A percentile compares a stretch with the other conserved stretches of the same genome.
Evolutionary conservation across 2,888 invertebrate species (phyloP).

Genomic region (Linnaemya vulpina): DNA sequence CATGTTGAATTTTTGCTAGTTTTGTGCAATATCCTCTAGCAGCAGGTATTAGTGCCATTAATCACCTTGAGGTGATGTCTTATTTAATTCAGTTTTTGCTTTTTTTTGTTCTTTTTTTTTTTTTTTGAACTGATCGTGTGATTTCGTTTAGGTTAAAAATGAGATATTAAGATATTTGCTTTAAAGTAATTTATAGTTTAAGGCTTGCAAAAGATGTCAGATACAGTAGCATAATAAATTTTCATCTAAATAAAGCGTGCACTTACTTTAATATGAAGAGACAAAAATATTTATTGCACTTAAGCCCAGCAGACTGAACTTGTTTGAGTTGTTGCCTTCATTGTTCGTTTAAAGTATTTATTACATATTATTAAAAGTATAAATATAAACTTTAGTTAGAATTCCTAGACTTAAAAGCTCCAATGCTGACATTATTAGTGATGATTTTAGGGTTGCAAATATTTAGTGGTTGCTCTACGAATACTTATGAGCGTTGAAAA

Average conservation of each 20-base stretch:
- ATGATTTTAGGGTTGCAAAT: too few relatives aligned
- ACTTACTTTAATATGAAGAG: background rate
- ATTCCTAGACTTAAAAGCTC: too few relatives aligned
- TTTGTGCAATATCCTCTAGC: conserved; percentile 61
- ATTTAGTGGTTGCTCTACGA: too few relatives aligned
- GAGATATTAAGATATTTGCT: background rate
- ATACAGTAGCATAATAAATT: background rate
- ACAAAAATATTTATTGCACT: too few relatives aligned
- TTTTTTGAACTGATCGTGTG: conserved; percentile 1
- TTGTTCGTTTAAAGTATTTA: too few relatives aligned
- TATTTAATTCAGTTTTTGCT: conserved; percentile 30
- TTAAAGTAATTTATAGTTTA: background rate
- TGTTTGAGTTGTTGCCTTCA: too few relatives aligned
- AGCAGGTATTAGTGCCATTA: conserved; percentile 35
- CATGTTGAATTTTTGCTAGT: conserved; percentile 43
- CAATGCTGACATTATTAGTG: too few relatives aligned
- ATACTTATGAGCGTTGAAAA: too few relatives aligned
- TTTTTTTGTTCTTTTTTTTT: conserved; percentile 6
- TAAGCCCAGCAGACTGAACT: background rate
- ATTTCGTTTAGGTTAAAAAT: background rate
- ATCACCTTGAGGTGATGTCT: conserved; percentile 61
- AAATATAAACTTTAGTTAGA: too few relatives aligned
- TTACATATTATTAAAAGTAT: too few relatives aligned
- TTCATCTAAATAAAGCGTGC: background rate
- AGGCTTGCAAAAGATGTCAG: background rate